phyloP scores from a whole-genome alignment of 2,888 invertebrate genomes.

The Amiota mariae region DNA sequence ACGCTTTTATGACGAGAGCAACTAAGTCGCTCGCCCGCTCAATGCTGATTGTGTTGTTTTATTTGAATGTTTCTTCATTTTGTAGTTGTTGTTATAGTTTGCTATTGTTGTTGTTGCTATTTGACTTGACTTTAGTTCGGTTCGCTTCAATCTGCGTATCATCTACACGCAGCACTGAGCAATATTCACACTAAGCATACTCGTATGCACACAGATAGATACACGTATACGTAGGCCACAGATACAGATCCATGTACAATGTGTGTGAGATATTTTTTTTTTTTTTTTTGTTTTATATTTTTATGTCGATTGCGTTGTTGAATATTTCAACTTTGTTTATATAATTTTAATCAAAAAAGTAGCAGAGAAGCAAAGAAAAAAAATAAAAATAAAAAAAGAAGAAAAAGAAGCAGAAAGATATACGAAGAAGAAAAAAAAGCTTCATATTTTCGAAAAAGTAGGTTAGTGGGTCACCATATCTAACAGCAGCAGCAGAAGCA shows the following conservation, averaged over 20 bases:
- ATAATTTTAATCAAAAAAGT: slow-evolving; percentile 65
- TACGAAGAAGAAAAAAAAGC: slow-evolving; percentile 58
- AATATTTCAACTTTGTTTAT: slow-evolving; percentile 70
- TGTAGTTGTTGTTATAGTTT: neutral
- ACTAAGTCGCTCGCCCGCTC: too few relatives aligned
- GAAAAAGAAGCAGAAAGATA: slow-evolving; percentile 47
- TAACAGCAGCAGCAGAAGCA: slow-evolving; percentile 57
- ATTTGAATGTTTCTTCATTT: neutral
- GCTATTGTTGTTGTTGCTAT: too few relatives aligned
- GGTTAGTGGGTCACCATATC: slow-evolving; percentile 83
- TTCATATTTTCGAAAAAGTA: slow-evolving; percentile 78
- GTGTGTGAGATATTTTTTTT: slow-evolving; percentile 43
- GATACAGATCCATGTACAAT: too few relatives aligned
- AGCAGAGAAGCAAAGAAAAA: slow-evolving; percentile 38
- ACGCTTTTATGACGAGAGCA: neutral
- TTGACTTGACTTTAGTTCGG: neutral
- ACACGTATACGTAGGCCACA: neutral
- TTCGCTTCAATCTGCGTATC: slow-evolving; percentile 34
- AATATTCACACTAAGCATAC: slow-evolving; percentile 22
- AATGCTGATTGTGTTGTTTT: too few relatives aligned
- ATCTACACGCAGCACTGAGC: slow-evolving; percentile 40
- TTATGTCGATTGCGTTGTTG: slow-evolving; percentile 66
- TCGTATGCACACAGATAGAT: neutral
- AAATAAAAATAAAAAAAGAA: slow-evolving; percentile 50
- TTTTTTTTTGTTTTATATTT: slow-evolving; percentile 58